These are phyloP conservation scores for Macquaria ambigua DNA, from an alignment of 2,113 vertebrate species.

Conservation along the genomic window DNA sequence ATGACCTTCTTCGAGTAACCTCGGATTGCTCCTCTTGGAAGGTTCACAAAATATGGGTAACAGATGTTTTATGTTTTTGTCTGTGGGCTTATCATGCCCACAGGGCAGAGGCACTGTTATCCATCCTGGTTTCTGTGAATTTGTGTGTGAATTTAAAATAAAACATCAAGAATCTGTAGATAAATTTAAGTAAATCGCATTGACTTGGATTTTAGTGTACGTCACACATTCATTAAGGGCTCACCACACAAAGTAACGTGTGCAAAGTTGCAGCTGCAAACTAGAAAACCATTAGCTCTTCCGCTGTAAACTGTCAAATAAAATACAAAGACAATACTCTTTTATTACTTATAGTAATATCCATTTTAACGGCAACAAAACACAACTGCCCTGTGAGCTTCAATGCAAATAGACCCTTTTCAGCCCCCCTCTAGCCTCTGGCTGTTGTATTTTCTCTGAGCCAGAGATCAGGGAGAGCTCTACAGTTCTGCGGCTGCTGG, in stretches of 20 bases:
- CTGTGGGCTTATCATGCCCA: constrained; percentile 58
- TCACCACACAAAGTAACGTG: background rate
- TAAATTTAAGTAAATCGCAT: background rate
- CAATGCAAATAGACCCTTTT: constrained; percentile 35
- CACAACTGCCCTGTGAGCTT: constrained; percentile 13
- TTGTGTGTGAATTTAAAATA: constrained; percentile 22
- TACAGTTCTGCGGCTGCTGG: constrained; percentile 49
- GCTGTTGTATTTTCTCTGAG: constrained; percentile 68
- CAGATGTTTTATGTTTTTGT: constrained; percentile 77
- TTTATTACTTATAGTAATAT: background rate
- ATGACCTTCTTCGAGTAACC: constrained; percentile 62
- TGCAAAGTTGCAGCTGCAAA: constrained; percentile 33
- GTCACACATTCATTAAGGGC: background rate
- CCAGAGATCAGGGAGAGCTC: constrained; percentile 62
- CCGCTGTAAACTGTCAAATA: background rate
- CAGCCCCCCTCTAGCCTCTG: constrained; percentile 54
- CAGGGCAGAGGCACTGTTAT: constrained; percentile 41
- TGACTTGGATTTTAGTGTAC: background rate
- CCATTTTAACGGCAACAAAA: constrained; percentile 31
- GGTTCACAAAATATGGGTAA: constrained; percentile 67
- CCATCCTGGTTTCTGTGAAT: constrained; percentile 14
- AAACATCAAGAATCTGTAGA: background rate
- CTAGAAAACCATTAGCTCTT: background rate
- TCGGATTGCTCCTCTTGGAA: constrained; percentile 56
- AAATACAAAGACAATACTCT: background rate